Percentiles rank a stretch among this genome's conserved stretches.
These are phyloP conservation scores for Ooceraea biroi DNA, from an alignment of 1,140 invertebrate species.

Conservation along the genomic window DNA sequence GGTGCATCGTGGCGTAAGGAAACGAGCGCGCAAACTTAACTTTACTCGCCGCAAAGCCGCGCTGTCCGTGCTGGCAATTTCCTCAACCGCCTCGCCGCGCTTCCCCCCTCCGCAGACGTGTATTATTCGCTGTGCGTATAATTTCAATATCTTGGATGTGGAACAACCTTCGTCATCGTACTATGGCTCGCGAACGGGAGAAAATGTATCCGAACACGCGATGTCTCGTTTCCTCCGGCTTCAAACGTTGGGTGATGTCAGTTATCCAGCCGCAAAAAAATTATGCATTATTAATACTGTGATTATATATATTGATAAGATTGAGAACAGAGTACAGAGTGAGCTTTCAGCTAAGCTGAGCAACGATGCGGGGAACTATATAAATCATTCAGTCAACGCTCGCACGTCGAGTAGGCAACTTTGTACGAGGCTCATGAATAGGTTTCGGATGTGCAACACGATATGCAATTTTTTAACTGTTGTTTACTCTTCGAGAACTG, in stretches of 20 bases:
- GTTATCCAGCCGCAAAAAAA: background rate
- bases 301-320: too few relatives aligned
- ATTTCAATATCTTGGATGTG: slow-evolving; percentile 59
- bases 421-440: too few relatives aligned
- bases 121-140: slow-evolving; percentile 52
- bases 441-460: too few relatives aligned
- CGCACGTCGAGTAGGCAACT: too few relatives aligned
- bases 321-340: too few relatives aligned
- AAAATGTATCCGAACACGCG: background rate
- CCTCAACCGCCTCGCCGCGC: slow-evolving; percentile 65
- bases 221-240: background rate
- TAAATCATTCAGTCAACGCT: too few relatives aligned
- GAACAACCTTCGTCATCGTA: slow-evolving; percentile 1
- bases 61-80: slow-evolving; percentile 64
- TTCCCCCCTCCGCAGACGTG: slow-evolving; percentile 44
- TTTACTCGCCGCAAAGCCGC: slow-evolving; percentile 51
- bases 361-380: too few relatives aligned
- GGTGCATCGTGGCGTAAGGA: slow-evolving; percentile 36
- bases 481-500: too few relatives aligned
- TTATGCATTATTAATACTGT: background rate
- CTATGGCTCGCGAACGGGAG: background rate
- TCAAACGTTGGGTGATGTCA: background rate
- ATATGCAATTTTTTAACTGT: too few relatives aligned
- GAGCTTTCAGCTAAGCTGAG: too few relatives aligned
- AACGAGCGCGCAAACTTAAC: slow-evolving; percentile 64